Evolutionary conservation across 2,797 vertebrate species (phyloP).

Genomic region (Arrhamphus sclerolepis): DNA sequence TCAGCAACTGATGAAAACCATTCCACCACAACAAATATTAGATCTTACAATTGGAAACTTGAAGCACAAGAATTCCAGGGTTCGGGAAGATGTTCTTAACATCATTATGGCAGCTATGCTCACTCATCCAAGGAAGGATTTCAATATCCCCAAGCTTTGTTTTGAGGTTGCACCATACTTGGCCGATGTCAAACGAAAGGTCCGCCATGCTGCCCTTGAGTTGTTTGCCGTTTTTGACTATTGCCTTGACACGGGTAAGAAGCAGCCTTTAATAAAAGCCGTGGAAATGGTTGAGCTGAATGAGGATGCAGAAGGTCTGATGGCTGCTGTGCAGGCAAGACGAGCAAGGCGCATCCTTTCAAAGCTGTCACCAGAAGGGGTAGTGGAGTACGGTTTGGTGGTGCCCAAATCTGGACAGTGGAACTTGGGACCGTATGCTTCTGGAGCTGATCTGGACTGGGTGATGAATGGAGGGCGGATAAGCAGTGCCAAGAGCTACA

Average conservation of each 20-base stretch:
- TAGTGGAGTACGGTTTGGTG: conserved; percentile 85
- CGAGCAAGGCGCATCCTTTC: conserved; percentile 86
- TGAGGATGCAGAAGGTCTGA: conserved; percentile 83
- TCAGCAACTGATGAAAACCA: conserved; percentile 82
- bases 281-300: conserved; percentile 86
- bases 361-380: conserved; percentile 79
- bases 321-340: conserved; percentile 88
- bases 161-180: conserved; percentile 86
- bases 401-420: conserved; percentile 79
- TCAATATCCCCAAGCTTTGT: conserved; percentile 84
- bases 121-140: conserved; percentile 83
- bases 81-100: conserved; percentile 87
- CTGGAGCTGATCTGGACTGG: conserved; percentile 89
- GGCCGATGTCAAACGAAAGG: conserved; percentile 85
- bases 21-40: conserved; percentile 83
- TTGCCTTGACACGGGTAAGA: conserved; percentile 82
- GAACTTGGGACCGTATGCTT: conserved; percentile 60
- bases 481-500: conserved; percentile 83
- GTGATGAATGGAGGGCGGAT: conserved; percentile 83
- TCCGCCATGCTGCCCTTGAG: conserved; percentile 89
- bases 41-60: conserved; percentile 82
- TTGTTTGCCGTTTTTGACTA: conserved; percentile 85
- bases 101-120: conserved; percentile 86
- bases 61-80: conserved; percentile 86
- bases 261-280: conserved; percentile 83